phyloP scores from a whole-genome alignment of 2,888 invertebrate species.

The Dyspetes luteomarginatus region DNA sequence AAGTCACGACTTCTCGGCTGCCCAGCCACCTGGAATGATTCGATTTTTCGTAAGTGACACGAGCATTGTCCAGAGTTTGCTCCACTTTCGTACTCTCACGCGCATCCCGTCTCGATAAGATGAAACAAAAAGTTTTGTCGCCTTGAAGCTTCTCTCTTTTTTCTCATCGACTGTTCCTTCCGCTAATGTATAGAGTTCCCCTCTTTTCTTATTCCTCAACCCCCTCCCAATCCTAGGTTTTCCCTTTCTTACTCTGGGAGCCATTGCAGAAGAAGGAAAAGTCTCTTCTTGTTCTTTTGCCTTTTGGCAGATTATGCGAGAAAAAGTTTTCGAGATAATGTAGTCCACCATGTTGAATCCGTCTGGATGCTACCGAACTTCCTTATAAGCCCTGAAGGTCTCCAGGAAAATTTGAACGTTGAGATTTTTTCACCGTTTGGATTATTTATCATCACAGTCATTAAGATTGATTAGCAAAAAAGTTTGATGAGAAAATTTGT shows the following conservation, averaged over 20 bases:
- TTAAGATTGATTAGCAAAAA: background rate
- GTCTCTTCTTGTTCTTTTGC: conserved; percentile 9
- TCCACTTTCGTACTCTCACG: conserved; percentile 62
- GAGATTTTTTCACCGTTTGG: background rate
- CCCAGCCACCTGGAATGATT: conserved; percentile 44
- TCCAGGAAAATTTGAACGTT: conserved; percentile 27
- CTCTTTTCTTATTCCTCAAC: conserved; percentile 31
- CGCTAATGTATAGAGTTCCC: conserved; percentile 4
- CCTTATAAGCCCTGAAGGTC: conserved; percentile 30
- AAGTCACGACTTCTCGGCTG: conserved; percentile 39
- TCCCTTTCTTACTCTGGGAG: conserved; percentile 21
- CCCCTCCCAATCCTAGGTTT: background rate
- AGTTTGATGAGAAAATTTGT: background rate
- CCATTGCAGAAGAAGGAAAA: conserved; percentile 38
- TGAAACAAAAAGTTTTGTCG: conserved; percentile 67
- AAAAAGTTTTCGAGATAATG: conserved; percentile 43
- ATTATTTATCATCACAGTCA: background rate
- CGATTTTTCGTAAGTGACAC: conserved; percentile 57
- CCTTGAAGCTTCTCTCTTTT: conserved; percentile 7
- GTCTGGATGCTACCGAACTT: conserved; percentile 21
- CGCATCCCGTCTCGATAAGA: conserved; percentile 33
- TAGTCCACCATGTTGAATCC: conserved; percentile 18
- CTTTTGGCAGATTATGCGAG: conserved; percentile 47
- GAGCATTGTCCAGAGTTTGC: conserved; percentile 64
- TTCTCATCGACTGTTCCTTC: conserved; percentile 53